These are phyloP conservation scores for Gallinago media DNA, from an alignment of 2,113 vertebrate genomes.

Conservation along the genomic window DNA sequence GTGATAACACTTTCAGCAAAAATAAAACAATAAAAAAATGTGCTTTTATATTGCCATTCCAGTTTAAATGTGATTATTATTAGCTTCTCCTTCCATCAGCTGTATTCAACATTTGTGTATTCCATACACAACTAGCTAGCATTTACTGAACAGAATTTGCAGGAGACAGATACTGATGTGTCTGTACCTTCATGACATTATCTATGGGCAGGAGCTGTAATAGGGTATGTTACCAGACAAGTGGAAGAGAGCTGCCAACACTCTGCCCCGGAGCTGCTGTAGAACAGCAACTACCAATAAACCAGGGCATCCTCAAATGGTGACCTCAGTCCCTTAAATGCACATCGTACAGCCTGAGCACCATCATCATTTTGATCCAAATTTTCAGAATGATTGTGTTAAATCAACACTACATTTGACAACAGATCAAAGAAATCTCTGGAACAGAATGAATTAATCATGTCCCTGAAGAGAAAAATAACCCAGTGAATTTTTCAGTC, in stretches of 20 bases:
- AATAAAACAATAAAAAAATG: background rate
- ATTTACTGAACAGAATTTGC: background rate
- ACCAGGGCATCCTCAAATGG: background rate
- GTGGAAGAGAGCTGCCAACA: background rate
- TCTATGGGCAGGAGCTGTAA: background rate
- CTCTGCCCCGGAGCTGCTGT: background rate
- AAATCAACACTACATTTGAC: background rate
- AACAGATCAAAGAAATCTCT: background rate
- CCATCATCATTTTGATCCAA: background rate
- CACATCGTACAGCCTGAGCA: background rate
- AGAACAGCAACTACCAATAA: background rate
- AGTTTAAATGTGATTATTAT: background rate
- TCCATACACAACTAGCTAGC: background rate
- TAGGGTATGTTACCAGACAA: background rate
- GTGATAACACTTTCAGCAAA: background rate
- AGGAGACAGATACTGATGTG: background rate
- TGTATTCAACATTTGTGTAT: background rate
- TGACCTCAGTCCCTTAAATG: background rate
- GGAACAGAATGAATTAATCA: background rate
- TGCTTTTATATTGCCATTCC: background rate
- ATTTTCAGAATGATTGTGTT: background rate
- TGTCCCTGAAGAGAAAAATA: background rate
- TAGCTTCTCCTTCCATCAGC: background rate
- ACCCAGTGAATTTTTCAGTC: background rate
- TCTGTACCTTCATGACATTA: background rate